Percentiles rank a stretch among this genome's conserved stretches.
Evolutionary conservation across 2,113 vertebrate genomes (phyloP).

Genomic region (Grallaria varia): DNA sequence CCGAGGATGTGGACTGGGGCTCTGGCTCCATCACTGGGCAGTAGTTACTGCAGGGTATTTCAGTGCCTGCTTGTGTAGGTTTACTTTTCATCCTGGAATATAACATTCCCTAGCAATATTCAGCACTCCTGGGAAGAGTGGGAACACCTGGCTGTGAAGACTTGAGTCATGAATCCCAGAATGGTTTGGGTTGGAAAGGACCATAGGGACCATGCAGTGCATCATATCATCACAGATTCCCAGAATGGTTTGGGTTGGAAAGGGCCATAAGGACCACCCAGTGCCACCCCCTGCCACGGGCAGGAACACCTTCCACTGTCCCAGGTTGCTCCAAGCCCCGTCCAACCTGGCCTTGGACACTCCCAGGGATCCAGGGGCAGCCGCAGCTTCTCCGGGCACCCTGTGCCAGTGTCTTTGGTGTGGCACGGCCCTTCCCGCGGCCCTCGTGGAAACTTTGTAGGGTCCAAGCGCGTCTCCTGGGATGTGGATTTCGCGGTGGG

Average conservation of each 20-base stretch:
- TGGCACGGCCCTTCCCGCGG: background rate
- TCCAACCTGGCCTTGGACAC: background rate
- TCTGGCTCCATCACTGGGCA: background rate
- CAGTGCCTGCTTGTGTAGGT: background rate
- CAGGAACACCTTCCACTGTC: background rate
- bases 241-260: background rate
- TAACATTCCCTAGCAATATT: too few species aligned
- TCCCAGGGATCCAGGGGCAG: background rate
- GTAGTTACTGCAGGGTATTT: background rate
- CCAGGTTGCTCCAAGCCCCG: background rate
- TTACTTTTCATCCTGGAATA: background rate
- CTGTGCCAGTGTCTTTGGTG: background rate
- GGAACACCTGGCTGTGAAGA: fast-evolving
- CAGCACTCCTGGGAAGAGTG: background rate
- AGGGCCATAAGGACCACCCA: background rate
- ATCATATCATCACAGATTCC: too few species aligned
- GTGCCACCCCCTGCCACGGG: too few species aligned
- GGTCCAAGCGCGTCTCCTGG: background rate
- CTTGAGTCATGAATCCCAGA: background rate
- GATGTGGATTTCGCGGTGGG: background rate
- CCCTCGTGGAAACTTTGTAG: background rate
- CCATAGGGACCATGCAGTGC: background rate
- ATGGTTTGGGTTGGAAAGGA: background rate
- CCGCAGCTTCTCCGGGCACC: background rate
- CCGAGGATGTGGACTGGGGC: background rate